Base-by-base conservation (phyloP, 2,888 invertebrate species). In the Tachina grossa region DNA sequence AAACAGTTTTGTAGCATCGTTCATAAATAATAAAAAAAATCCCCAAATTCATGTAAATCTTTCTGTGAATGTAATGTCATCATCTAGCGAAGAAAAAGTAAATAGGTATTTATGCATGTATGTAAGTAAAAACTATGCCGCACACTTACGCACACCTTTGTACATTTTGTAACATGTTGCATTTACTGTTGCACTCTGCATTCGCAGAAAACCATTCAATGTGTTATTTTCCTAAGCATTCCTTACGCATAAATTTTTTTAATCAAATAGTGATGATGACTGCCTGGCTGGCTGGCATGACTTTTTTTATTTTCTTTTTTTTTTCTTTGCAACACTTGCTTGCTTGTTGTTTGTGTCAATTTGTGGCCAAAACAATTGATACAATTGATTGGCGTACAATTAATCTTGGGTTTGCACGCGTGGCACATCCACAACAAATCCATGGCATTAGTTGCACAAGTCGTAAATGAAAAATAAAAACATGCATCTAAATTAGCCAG, bases 351-450 rank as follows among this genome's bases (percentile, higher is more conserved):
- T n/a, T 72, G 51, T 75, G 14, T 69, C 57, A 49, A 61, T 68
- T 68, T 63, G 53, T 49, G 31, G 45, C 61, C 72, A 77, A 75
- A 66, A 72, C 71, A 83, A 72, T 72, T 83, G 83, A 72, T 77
- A 59, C 83, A 77, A 77, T 83, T 83, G 83, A 77, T 77, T 77
- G 71, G 83, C 71, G 71, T 45, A 72, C 71, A 83, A 83, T 77
- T 77, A 83, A 83, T 77, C 72, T 83, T 72, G 51, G 47, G 8
- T 59, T 72, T 72, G 57, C 59, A 59, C 83, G 77, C 65, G 66
- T 77, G 75, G 68, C 75, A 74, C 47, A 65, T 65, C 43, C 65
- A 47, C 22, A 53, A 65, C 13, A 74, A 61, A 71, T 63, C 31
- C 43, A 43, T 41, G 41, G 31, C 22, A 59, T 49, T 65, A 65